phyloP scores from a whole-genome alignment of 2,113 vertebrate genomes.

The Hippoglossus stenolepis region DNA sequence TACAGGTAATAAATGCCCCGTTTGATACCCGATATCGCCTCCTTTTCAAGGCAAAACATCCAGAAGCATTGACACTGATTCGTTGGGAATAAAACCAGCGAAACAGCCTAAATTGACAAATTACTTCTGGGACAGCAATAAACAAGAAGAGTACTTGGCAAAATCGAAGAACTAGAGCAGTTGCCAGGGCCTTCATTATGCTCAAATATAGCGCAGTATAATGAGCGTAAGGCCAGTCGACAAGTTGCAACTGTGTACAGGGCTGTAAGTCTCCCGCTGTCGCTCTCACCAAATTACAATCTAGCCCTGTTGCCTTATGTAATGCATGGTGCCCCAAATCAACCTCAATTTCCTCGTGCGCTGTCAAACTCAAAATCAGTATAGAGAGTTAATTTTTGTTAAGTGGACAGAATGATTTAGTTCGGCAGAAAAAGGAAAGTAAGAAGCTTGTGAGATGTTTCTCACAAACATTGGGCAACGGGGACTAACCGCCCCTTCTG shows the following conservation, averaged over 20 bases:
- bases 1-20: neutral
- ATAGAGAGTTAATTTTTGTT: constrained; percentile 30
- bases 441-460: constrained; percentile 26
- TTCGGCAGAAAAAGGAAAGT: constrained; percentile 5
- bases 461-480: constrained; percentile 36
- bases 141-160: neutral
- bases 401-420: constrained; percentile 13
- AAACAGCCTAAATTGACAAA: neutral
- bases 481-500: constrained; percentile 52
- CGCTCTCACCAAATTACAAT: constrained; percentile 6
- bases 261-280: neutral
- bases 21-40: neutral
- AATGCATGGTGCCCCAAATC: constrained; percentile 12
- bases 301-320: neutral
- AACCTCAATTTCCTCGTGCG: constrained; percentile 25
- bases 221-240: neutral
- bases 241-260: neutral
- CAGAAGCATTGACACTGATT: neutral
- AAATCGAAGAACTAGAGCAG: neutral
- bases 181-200: neutral
- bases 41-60: neutral
- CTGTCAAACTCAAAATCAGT: constrained; percentile 29
- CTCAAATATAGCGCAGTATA: neutral
- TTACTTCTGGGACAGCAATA: neutral
- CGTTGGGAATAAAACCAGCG: neutral